Evolutionary conservation across 2,113 vertebrate species (phyloP).

Genomic region (Cryptotis parvus): DNA sequence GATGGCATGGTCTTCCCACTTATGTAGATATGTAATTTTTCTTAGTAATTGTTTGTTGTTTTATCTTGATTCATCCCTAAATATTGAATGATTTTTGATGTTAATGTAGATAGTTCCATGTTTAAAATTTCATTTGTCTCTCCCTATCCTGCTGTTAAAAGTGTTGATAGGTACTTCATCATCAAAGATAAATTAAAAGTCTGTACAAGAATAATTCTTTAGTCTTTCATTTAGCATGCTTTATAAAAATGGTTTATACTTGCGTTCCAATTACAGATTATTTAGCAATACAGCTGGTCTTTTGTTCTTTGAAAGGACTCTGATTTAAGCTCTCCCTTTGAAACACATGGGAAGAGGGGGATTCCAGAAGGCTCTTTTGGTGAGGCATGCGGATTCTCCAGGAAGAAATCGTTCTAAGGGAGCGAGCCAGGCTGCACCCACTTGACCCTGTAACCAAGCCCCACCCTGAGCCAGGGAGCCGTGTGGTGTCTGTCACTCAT

Average conservation of each 20-base stretch:
- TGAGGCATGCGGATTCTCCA: neutral
- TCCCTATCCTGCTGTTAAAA: neutral
- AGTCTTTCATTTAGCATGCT: neutral
- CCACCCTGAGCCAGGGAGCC: neutral
- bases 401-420: neutral
- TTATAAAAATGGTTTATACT: neutral
- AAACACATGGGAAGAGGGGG: neutral
- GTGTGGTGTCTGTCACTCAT: neutral
- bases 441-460: constrained; percentile 1
- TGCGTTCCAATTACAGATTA: neutral
- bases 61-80: neutral
- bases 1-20: neutral
- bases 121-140: constrained; percentile 33
- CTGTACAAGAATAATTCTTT: neutral
- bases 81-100: constrained; percentile 20
- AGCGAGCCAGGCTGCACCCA: constrained; percentile 23
- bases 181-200: constrained; percentile 29
- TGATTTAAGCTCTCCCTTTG: neutral
- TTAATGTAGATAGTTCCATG: neutral
- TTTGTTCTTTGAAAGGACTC: neutral
- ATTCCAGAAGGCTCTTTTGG: neutral
- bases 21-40: neutral
- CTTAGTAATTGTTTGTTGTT: neutral
- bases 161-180: neutral
- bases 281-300: neutral